phyloP scores from a whole-genome alignment of 53 echinoderm and acorn worm genomes.

The Echinometra lucunter region DNA sequence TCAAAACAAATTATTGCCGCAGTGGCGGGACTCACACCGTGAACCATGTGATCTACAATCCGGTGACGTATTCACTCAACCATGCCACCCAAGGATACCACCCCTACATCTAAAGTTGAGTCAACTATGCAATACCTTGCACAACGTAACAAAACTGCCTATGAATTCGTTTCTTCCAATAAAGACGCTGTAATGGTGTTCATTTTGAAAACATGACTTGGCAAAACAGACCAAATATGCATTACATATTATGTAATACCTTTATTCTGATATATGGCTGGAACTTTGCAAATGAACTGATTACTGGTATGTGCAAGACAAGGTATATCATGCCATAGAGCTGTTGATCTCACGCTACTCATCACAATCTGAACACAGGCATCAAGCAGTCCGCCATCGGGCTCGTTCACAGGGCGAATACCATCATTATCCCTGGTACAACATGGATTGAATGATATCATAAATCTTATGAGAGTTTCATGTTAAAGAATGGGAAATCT shows the following conservation, averaged over 20 bases:
- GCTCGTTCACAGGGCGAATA: constrained; percentile 56
- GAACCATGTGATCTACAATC: too few species aligned
- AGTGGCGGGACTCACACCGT: too few species aligned
- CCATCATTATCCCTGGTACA: not conserved
- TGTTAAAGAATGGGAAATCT: not conserved
- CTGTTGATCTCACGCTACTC: constrained; percentile 60
- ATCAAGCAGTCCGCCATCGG: constrained; percentile 79
- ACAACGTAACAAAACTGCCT: too few species aligned
- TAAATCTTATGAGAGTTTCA: not conserved
- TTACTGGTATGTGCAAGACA: constrained; percentile 60
- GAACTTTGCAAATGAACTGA: constrained; percentile 79
- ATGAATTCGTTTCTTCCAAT: too few species aligned
- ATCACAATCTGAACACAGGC: constrained; percentile 71
- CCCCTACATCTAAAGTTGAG: too few species aligned
- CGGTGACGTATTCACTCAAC: too few species aligned
- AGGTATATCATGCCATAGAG: constrained; percentile 80
- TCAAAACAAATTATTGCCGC: too few species aligned
- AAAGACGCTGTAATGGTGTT: too few species aligned
- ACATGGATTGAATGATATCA: not conserved
- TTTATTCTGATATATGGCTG: not conserved
- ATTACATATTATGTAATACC: not conserved
- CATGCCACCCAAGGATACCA: too few species aligned
- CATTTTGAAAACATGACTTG: too few species aligned
- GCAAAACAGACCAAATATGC: too few species aligned
- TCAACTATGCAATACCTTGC: too few species aligned